Evolutionary conservation across 2,888 invertebrate genomes (phyloP).

Genomic region (Melanophora roralis): DNA sequence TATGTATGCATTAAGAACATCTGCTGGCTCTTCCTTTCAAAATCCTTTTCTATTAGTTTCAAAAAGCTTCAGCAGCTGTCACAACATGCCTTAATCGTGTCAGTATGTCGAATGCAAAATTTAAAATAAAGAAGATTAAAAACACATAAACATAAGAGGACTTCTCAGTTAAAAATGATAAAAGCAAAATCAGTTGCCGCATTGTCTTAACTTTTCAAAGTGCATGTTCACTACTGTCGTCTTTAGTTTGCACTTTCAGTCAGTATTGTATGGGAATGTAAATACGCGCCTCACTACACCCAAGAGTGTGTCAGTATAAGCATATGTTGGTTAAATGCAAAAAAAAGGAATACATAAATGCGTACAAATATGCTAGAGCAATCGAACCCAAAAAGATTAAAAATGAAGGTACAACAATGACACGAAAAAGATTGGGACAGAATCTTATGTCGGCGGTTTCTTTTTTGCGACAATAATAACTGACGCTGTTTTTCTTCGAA

Average conservation of each 20-base stretch:
- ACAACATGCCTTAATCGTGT: constrained; percentile 48
- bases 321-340: no score
- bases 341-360: not conserved
- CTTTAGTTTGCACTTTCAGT: not conserved
- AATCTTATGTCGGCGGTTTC: constrained; percentile 27
- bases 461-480: constrained; percentile 34
- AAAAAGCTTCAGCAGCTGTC: constrained; percentile 51
- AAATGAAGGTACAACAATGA: not conserved
- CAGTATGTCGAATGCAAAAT: constrained; percentile 8
- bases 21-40: not conserved
- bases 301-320: not conserved
- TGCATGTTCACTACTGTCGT: constrained; percentile 1
- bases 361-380: not conserved
- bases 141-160: no score
- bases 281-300: not conserved
- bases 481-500: constrained; percentile 43
- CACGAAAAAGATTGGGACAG: constrained; percentile 4
- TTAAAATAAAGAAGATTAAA: not conserved
- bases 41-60: constrained; percentile 38
- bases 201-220: constrained; percentile 37
- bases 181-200: constrained; percentile 10
- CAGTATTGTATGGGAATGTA: no score
- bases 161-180: not conserved
- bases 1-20: not conserved
- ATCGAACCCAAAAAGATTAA: not conserved